A percentile compares a stretch with the other conserved stretches of the same genome.
Evolutionary conservation across 2,113 vertebrate species (phyloP).

Genomic region (Ctenodactylus gundi): DNA sequence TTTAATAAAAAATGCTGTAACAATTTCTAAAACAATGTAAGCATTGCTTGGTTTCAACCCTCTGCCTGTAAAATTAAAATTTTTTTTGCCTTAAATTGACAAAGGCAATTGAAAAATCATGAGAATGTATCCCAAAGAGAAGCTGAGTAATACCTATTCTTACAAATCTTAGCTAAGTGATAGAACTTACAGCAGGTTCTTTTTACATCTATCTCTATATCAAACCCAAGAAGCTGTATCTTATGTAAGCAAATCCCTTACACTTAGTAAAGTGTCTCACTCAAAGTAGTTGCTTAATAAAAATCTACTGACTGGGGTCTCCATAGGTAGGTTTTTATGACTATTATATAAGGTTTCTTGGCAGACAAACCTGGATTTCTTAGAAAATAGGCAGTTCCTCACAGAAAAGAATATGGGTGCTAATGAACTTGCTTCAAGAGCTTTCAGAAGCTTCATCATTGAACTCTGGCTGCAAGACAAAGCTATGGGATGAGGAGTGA

Average conservation of each 20-base stretch:
- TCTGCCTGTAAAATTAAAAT: background rate
- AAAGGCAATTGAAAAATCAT: background rate
- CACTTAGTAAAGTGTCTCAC: background rate
- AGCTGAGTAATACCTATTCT: background rate
- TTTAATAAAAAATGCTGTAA: background rate
- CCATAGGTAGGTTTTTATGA: background rate
- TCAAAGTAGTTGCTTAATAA: background rate
- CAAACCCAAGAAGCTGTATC: accelerated
- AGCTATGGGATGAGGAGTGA: background rate
- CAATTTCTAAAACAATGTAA: background rate
- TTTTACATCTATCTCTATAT: accelerated
- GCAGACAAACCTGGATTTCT: background rate
- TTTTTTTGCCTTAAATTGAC: background rate
- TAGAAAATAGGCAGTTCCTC: background rate
- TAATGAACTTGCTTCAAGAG: background rate
- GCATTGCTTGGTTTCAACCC: background rate
- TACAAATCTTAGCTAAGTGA: accelerated
- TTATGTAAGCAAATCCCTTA: background rate
- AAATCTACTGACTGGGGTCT: background rate
- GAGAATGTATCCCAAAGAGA: background rate
- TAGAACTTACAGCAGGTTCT: accelerated
- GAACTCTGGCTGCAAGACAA: background rate
- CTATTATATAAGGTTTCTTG: background rate
- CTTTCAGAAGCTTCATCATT: background rate
- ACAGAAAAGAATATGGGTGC: background rate